Evolutionary conservation across 1,140 invertebrate genomes (phyloP), one percentile per base, ranked within the genome.

Genomic region (Pissodes strobi): DNA sequence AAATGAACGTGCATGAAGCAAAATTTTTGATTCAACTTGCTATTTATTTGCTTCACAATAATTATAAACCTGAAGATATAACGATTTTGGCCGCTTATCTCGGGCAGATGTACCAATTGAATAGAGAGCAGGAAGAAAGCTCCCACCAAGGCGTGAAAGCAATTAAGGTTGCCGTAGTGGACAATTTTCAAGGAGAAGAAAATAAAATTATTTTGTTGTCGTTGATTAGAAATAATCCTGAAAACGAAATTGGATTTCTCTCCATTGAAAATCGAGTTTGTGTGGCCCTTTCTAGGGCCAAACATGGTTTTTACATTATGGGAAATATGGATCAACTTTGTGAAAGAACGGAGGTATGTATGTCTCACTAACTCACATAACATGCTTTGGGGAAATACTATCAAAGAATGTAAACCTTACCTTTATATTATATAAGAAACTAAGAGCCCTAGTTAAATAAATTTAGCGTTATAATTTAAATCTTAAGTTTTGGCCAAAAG

Each of bases 101-200:
- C 15, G 87, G 85, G 1, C 88, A 87, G 78, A 80, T 82, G 79
- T 62, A 73, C 82, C 74, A 75, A 67, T 68, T 62, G 81, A 71
- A 74, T 74, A 18, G 21, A 57, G 22, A 71, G 72, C 2, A 77
- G 78, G 60, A 30, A 65, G 1, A 57, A 70, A 19, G 6, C 49
- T n/a, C 15, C 67, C 12, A 48, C 19, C 9, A 23, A 15, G 2
- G 27, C 3, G 49, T 83, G 15, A 59, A 67, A 30, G 70, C 80
- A 12, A 79, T 87, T 10, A 78, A 81, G 49, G 82, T 93, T 15
- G 83, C 84, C 30, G 84, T 86, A 1, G 85, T 94, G 1, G 92
- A 95, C 74, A 92, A 90, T 73, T 94, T 85, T 74, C 91, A 93
- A 82, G 92, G 93, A 0, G 88, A 94, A 76, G 92, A 95, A 78